These are phyloP conservation scores for Lindbergichthys nudifrons DNA, from an alignment of 2,797 vertebrate genomes.

Conservation along the genomic window DNA sequence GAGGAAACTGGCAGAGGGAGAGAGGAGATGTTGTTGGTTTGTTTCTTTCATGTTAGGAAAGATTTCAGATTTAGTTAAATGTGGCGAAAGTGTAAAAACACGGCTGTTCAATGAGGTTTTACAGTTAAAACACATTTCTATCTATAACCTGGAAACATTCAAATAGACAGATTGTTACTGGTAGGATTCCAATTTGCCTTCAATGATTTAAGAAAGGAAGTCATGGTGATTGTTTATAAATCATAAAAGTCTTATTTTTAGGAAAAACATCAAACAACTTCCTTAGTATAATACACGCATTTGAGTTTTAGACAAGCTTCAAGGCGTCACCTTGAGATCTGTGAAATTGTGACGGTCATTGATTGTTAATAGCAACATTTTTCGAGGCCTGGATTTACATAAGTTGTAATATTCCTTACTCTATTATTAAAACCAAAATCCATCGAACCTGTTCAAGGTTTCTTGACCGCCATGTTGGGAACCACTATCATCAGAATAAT, in stretches of 20 bases:
- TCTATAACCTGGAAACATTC: constrained; percentile 11
- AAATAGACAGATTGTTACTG: background rate
- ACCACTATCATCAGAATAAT: background rate
- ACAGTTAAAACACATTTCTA: constrained; percentile 18
- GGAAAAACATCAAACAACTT: background rate
- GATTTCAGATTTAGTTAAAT: constrained; percentile 19
- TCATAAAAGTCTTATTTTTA: too few species aligned
- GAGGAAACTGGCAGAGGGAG: constrained; percentile 7
- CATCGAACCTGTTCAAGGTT: too few species aligned
- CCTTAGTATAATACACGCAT: background rate
- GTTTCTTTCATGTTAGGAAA: constrained; percentile 29
- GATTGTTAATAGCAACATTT: background rate
- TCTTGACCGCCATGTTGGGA: background rate
- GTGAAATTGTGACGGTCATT: background rate
- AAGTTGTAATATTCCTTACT: background rate
- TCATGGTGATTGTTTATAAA: too few species aligned
- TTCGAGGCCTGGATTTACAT: background rate
- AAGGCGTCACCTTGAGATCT: background rate
- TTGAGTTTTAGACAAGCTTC: background rate
- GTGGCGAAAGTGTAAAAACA: constrained; percentile 12
- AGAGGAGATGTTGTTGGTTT: constrained; percentile 16
- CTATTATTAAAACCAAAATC: background rate
- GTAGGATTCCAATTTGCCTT: background rate
- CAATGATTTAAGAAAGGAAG: too few species aligned
- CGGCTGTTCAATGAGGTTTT: background rate